Percentiles rank a stretch among this genome's conserved stretches.
Evolutionary conservation across 2,797 vertebrate genomes (phyloP).

Genomic region (Pangasius sanitwongsei): DNA sequence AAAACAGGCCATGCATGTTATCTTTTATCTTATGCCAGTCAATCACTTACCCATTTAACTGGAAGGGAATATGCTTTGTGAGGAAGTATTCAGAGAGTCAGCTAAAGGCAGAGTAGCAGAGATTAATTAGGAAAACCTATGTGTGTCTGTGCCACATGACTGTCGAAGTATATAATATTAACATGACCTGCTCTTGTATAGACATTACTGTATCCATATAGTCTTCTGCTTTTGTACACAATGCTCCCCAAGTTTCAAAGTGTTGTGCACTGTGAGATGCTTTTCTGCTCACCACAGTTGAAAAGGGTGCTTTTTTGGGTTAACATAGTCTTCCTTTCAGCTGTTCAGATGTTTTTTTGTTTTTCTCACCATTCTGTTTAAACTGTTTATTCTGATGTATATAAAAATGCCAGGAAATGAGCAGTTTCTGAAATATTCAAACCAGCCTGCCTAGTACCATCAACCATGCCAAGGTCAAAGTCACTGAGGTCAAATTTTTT

Average conservation of each 20-base stretch:
- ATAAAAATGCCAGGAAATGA: not conserved
- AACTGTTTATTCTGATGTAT: not conserved
- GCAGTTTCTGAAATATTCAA: not conserved
- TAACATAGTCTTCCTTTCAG: not conserved
- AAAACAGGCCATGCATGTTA: constrained; percentile 7
- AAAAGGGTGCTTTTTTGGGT: not conserved
- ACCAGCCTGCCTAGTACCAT: not conserved
- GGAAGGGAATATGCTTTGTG: constrained; percentile 8
- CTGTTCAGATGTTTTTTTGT: not conserved
- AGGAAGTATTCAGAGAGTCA: not conserved
- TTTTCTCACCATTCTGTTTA: not conserved
- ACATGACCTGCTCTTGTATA: not conserved
- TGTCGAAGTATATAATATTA: not conserved
- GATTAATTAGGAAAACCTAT: not conserved
- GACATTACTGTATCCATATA: not conserved
- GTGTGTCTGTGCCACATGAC: not conserved
- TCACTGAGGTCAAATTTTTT: not conserved
- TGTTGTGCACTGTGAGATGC: not conserved
- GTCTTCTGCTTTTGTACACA: not conserved
- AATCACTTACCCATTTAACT: constrained; percentile 17
- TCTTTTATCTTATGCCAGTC: constrained; percentile 27
- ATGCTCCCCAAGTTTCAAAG: not conserved
- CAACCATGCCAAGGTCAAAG: not conserved
- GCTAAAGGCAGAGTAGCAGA: not conserved
- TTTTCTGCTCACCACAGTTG: not conserved